phyloP scores from a whole-genome alignment of 1,140 invertebrate genomes.

The Calephelis virginiensis region DNA sequence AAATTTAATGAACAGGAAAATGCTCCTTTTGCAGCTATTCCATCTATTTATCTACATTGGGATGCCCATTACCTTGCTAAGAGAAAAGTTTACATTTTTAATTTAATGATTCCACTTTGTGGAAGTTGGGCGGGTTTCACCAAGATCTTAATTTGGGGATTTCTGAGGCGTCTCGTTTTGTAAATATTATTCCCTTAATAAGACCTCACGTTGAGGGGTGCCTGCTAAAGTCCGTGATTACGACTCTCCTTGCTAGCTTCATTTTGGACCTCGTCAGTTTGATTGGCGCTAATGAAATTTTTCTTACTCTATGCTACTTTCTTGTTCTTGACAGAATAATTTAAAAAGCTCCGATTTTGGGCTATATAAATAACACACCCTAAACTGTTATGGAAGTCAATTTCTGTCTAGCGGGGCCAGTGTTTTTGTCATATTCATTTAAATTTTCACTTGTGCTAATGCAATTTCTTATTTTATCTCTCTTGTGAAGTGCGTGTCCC shows the following conservation, averaged over 20 bases:
- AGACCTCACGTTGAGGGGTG: slow-evolving; percentile 76
- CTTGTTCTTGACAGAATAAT: slow-evolving; percentile 76
- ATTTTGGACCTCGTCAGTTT: slow-evolving; percentile 78
- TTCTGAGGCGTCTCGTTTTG: slow-evolving; percentile 78
- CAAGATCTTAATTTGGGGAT: slow-evolving; percentile 77
- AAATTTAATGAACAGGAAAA: slow-evolving; percentile 81
- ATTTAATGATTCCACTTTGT: slow-evolving; percentile 80
- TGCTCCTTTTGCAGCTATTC: slow-evolving; percentile 79
- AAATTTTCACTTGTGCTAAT: slow-evolving; percentile 73
- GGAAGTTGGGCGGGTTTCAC: slow-evolving; percentile 77
- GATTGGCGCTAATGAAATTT: slow-evolving; percentile 79
- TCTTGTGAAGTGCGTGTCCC: slow-evolving; percentile 69
- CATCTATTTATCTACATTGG: slow-evolving; percentile 79
- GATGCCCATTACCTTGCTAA: slow-evolving; percentile 80
- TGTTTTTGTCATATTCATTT: slow-evolving; percentile 66
- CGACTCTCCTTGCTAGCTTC: slow-evolving; percentile 73
- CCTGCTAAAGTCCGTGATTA: slow-evolving; percentile 75
- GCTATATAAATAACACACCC: slow-evolving; percentile 63
- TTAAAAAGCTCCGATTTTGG: slow-evolving; percentile 54
- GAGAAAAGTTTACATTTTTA: slow-evolving; percentile 80
- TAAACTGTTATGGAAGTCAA: slow-evolving; percentile 61
- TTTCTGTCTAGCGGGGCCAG: slow-evolving; percentile 58
- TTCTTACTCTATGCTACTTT: slow-evolving; percentile 69
- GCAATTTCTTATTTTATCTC: slow-evolving; percentile 72
- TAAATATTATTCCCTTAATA: slow-evolving; percentile 79